Evolutionary conservation across 1,140 invertebrate species (phyloP), one percentile per base, ranked within the genome.

Genomic region (Drosophila novamexicana): DNA sequence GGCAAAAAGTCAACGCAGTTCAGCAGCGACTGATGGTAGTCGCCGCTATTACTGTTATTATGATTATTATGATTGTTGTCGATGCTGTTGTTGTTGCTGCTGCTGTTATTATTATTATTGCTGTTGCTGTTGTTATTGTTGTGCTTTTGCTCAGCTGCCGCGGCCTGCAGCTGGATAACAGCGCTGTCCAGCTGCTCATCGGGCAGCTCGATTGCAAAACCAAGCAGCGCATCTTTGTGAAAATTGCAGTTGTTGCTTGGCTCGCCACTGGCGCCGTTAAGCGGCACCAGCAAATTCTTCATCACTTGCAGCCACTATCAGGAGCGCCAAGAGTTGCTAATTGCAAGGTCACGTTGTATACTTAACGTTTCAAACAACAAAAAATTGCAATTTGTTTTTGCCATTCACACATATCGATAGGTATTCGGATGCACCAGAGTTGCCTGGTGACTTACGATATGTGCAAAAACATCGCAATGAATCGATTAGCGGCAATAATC

Each of bases 191-290:
- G 42, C n/a, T 77, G 62, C 56, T 72, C 69, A 45, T 73, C 61
- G 7, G 61, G 69, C 36, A 70, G 36, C 6, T 72, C 37, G 34
- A 77, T 16, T 0, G 67, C 61, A 18, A 65, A 75, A 7, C 73
- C 61, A 42, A 75, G 40, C 39, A 75, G 39, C n/a, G 67, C 67
- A 71, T 75, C 73, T 14, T 75, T 75, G 14, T 71, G 66, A 34
- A 64, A 75, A 16, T 75, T 63, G 14, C 66, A 58, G 37, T 50
- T 57, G n/a, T 29, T 63, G 34, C n/a, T 50, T 32, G 66, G 29
- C 12, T 61, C 65, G 12, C 10, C 58, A 40, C 45, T 75, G 65
- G 57, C 45, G 39, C 58, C 72, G 34, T 40, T 62, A 34, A 49
- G 53, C 36, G 61, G 53, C 53, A 70, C 68, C 73, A 75, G 47